Percentiles rank a stretch among this genome's conserved stretches.
Conservation (phyloP, 2,888 invertebrate genomes). For the Drosophila neotestacea region DNA sequence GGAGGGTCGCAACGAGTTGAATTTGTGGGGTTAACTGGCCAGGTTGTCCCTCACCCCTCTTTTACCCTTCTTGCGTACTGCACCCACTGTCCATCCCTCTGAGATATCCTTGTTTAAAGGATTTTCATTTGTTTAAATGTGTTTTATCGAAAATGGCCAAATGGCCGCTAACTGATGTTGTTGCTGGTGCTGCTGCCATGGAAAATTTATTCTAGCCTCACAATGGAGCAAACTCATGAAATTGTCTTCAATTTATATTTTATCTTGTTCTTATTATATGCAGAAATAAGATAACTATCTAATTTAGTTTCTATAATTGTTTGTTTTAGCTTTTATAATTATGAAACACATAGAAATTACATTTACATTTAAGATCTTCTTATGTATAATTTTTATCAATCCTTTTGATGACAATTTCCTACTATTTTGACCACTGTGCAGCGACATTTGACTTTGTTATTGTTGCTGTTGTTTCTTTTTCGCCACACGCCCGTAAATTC, state of each 20-base stretch:
- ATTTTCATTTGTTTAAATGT: slow-evolving; percentile 81
- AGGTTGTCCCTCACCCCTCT: slow-evolving; percentile 14
- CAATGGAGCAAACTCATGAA: slow-evolving; percentile 37
- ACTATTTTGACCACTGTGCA: slow-evolving; percentile 54
- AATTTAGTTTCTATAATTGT: no score
- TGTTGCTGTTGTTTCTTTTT: slow-evolving; percentile 45
- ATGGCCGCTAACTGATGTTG: slow-evolving; percentile 43
- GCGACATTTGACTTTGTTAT: slow-evolving; percentile 64
- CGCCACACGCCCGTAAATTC: slow-evolving; percentile 73
- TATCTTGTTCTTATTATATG: no score
- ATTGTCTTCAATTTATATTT: background rate
- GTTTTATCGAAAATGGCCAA: slow-evolving; percentile 79
- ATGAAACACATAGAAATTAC: no score
- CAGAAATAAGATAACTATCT: no score
- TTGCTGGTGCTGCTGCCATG: slow-evolving; percentile 3
- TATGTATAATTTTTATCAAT: background rate
- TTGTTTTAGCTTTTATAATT: no score
- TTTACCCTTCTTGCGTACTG: background rate
- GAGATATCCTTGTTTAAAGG: slow-evolving; percentile 77
- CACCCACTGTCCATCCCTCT: slow-evolving; percentile 3
- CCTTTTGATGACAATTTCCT: background rate
- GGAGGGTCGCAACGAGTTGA: slow-evolving; percentile 25
- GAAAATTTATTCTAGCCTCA: slow-evolving; percentile 54
- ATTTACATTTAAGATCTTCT: background rate
- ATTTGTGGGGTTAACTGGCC: slow-evolving; percentile 63